These are phyloP conservation scores for Yponomeuta malinellus DNA, from an alignment of 2,888 invertebrate genomes.

Conservation along the genomic window DNA sequence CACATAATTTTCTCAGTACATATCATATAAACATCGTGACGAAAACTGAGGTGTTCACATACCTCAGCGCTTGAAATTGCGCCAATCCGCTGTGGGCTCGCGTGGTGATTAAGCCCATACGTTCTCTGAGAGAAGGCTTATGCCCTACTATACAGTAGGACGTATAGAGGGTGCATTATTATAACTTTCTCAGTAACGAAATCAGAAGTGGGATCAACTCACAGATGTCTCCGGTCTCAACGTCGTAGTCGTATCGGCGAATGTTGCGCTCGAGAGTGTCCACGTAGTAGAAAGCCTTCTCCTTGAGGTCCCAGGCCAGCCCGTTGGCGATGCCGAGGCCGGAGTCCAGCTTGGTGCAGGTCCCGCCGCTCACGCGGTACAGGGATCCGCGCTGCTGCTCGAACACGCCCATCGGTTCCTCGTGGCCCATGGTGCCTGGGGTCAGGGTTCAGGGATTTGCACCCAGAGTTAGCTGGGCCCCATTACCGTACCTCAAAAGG, in stretches of 20 bases:
- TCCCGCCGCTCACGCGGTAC: constrained; percentile 51
- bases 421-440: constrained; percentile 75
- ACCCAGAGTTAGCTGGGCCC: not conserved
- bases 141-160: too few species aligned
- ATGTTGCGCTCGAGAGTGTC: constrained; percentile 80
- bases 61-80: too few species aligned
- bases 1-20: too few species aligned
- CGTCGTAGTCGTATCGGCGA: constrained; percentile 83
- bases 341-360: constrained; percentile 32
- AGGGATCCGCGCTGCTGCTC: constrained; percentile 58
- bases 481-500: too few species aligned
- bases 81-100: too few species aligned
- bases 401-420: constrained; percentile 53
- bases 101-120: too few species aligned
- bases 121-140: too few species aligned
- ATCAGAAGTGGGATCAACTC: constrained; percentile 35
- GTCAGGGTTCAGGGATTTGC: not conserved
- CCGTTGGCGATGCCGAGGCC: constrained; percentile 83
- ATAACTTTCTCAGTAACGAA: too few species aligned
- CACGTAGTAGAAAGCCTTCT: constrained; percentile 82
- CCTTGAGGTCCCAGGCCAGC: constrained; percentile 82
- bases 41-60: too few species aligned
- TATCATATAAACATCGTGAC: too few species aligned
- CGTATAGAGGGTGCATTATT: too few species aligned
- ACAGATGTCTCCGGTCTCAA: constrained; percentile 79